Percentiles rank a stretch among this genome's conserved stretches.
These are phyloP conservation scores for Meiosimyza decipiens DNA, from an alignment of 2,888 invertebrate genomes.

Conservation along the genomic window DNA sequence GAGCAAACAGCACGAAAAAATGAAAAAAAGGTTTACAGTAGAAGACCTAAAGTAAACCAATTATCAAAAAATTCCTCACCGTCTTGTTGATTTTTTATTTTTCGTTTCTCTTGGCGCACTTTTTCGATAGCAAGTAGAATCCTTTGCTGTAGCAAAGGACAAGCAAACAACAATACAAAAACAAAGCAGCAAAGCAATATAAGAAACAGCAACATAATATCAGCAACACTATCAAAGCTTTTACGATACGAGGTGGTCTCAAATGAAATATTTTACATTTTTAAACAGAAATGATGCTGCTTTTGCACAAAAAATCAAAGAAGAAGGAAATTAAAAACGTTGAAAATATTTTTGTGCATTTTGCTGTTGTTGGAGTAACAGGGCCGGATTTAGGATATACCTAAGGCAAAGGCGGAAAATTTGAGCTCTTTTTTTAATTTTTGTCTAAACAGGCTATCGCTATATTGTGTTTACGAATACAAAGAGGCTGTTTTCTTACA, in stretches of 20 bases:
- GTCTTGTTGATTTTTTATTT: constrained; percentile 43
- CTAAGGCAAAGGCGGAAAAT: no score
- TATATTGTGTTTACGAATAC: no score
- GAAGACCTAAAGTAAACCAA: constrained; percentile 44
- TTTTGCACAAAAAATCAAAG: constrained; percentile 15
- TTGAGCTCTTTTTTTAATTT: no score
- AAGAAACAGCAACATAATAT: constrained; percentile 2
- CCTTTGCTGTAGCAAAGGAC: neutral
- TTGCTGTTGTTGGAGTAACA: no score
- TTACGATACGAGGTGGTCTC: constrained; percentile 42
- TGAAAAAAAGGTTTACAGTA: no score
- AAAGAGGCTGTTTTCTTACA: no score
- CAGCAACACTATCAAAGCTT: constrained; percentile 18
- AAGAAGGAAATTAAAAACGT: constrained; percentile 23
- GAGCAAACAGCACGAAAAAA: neutral
- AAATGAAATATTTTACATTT: constrained; percentile 48
- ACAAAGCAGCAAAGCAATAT: neutral
- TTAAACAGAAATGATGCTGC: constrained; percentile 37
- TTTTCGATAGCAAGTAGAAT: neutral
- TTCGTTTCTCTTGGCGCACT: constrained; percentile 27
- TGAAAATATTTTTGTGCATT: constrained; percentile 9
- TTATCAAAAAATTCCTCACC: constrained; percentile 48
- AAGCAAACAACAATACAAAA: neutral
- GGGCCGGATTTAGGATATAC: no score
- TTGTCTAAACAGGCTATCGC: no score